Base-by-base conservation (phyloP, 2,113 vertebrate species). In the Geococcyx californianus region DNA sequence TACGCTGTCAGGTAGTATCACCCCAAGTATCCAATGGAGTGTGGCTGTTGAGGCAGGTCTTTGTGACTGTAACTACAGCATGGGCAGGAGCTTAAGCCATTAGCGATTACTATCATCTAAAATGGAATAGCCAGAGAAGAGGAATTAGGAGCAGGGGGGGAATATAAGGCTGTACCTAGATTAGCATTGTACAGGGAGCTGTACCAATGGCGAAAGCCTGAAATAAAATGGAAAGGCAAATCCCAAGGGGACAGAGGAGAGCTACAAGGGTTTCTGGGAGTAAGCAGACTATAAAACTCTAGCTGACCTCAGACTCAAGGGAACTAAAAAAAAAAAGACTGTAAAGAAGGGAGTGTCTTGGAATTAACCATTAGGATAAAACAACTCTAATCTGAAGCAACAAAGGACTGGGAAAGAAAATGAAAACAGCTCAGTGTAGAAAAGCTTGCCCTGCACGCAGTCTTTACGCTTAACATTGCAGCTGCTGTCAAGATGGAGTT, bases 1-100 rank as follows among this genome's bases (percentile, higher is more conserved):
- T 70, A 52, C 1, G 0, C 93, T 97, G 95, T 95, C 95, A 97
- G 90, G 75, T 90, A 93, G 55, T 60, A 97, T 97, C 93, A 93
- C 89, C 67, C 91, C 51, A 66, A 51, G 62, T 15, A 95, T 11
- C 60, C 94, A 94, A 1, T 13, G 13, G 75, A 94, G 90, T 92
- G 94, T 95, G 80, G 63, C 72, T 67, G 67, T 19, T 25, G 77
- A 81, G 64, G 86, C 54, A 26, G 3, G 83, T 54, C 42, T 72
- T 24, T 6, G 54, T 70, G 28, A 7, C 38, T 5, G 25, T n/a
- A 60, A 89, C 51, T 5, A 59, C 77, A 55, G 85, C 79, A 52
- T 33, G 63, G 62, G 38, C 68, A 84, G 25, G 51, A 92, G 36
- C 59, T 49, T 7, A 54, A 79, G 74, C 75, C 84, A 67, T 44